Conservation (phyloP, 2,797 vertebrate species). For the Xenops minutus region DNA sequence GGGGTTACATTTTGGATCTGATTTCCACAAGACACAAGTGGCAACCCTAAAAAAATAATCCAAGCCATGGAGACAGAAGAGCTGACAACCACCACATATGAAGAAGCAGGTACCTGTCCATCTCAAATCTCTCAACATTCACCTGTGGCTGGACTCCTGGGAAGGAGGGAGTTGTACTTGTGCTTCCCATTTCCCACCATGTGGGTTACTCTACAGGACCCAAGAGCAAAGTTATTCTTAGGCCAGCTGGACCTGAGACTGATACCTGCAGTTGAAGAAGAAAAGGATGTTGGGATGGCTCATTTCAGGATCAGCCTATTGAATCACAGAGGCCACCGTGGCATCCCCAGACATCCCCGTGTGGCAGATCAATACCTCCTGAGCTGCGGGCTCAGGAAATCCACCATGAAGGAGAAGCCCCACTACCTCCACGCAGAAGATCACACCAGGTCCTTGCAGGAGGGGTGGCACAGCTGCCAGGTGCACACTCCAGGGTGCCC, state of each 20-base stretch:
- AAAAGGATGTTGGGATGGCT: background rate
- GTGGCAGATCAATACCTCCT: accelerated
- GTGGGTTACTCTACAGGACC: background rate
- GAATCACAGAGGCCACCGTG: accelerated
- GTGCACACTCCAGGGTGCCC: background rate
- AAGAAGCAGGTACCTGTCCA: background rate
- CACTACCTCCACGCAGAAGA: accelerated
- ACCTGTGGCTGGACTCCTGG: accelerated
- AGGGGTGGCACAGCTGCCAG: background rate
- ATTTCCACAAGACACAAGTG: background rate
- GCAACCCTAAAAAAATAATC: background rate
- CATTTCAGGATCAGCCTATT: background rate
- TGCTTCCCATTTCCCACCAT: accelerated
- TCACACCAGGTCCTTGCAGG: background rate
- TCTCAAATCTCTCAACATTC: background rate
- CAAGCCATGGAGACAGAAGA: background rate
- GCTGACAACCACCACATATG: accelerated
- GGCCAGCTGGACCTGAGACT: background rate
- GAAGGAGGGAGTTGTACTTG: background rate
- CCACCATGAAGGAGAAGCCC: accelerated
- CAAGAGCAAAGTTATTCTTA: accelerated
- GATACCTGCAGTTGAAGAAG: background rate
- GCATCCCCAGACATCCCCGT: background rate
- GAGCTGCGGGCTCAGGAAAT: accelerated
- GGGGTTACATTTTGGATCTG: background rate